phyloP scores from a whole-genome alignment of 30 jellyfish, hydroid and myxozoan species.

The Nemopilema nomurai region DNA sequence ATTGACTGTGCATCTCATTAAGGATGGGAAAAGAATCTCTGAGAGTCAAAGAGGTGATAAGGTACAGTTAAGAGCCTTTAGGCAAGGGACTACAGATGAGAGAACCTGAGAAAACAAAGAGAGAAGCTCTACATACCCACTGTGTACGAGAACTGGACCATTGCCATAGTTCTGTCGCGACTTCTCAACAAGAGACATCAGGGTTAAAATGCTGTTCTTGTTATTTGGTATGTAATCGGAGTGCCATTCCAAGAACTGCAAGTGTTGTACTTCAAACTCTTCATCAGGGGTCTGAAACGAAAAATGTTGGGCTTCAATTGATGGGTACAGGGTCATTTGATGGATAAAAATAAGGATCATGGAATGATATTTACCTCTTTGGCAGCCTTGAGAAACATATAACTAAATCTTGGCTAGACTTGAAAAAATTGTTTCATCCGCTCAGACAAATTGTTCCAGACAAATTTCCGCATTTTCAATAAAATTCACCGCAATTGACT shows the following conservation, averaged over 20 bases:
- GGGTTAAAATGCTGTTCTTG: slow-evolving; percentile 54
- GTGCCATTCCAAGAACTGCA: slow-evolving; percentile 83
- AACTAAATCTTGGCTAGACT: no score
- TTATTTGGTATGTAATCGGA: slow-evolving; percentile 46
- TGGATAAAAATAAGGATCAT: no score
- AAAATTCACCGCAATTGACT: no score
- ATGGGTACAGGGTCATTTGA: no score
- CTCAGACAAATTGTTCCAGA: no score
- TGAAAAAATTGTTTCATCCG: no score
- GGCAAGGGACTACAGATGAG: no score
- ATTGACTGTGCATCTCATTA: no score
- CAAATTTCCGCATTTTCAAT: no score
- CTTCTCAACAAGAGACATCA: slow-evolving; percentile 77
- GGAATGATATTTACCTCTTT: no score
- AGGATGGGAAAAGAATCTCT: neutral
- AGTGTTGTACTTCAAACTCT: slow-evolving; percentile 67
- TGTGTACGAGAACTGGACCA: slow-evolving; percentile 80
- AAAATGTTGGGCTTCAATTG: no score
- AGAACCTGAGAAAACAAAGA: neutral
- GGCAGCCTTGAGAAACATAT: no score
- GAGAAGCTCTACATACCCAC: slow-evolving; percentile 46
- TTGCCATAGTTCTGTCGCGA: slow-evolving; percentile 76
- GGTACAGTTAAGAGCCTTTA: neutral
- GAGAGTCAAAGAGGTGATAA: neutral
- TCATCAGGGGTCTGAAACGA: slow-evolving; percentile 54